These are phyloP conservation scores for Micronycteris hirsuta DNA, from an alignment of 2,113 vertebrate genomes.

Conservation along the genomic window DNA sequence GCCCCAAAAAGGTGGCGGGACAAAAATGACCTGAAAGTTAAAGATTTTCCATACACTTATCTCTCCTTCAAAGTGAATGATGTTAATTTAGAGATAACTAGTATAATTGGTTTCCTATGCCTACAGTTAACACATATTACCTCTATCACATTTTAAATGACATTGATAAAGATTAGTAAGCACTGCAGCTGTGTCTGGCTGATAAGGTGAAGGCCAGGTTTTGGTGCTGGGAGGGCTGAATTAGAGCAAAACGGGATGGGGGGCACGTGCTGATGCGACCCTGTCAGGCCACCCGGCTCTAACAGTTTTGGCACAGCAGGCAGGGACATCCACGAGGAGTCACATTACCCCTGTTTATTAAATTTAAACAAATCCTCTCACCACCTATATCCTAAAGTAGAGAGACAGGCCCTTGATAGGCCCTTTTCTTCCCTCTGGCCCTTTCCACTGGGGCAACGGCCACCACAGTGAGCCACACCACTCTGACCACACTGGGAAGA, in stretches of 20 bases:
- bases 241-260: neutral
- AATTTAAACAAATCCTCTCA: neutral
- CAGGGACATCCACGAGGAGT: neutral
- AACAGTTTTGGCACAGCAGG: neutral
- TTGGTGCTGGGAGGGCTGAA: neutral
- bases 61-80: neutral
- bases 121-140: neutral
- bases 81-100: neutral
- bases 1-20: constrained; percentile 68
- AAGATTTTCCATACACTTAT: neutral
- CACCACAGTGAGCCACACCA: neutral
- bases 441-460: neutral
- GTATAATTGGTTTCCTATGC: neutral
- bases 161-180: neutral
- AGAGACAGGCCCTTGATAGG: neutral
- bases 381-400: neutral
- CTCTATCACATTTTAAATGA: neutral
- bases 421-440: neutral
- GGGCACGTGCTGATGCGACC: neutral
- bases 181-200: neutral
- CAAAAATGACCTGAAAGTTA: constrained; percentile 69
- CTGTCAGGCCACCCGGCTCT: neutral
- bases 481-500: neutral
- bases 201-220: neutral
- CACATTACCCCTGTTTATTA: neutral